Evolutionary conservation across 2,888 invertebrate genomes (phyloP).

Genomic region (Luperina testacea): DNA sequence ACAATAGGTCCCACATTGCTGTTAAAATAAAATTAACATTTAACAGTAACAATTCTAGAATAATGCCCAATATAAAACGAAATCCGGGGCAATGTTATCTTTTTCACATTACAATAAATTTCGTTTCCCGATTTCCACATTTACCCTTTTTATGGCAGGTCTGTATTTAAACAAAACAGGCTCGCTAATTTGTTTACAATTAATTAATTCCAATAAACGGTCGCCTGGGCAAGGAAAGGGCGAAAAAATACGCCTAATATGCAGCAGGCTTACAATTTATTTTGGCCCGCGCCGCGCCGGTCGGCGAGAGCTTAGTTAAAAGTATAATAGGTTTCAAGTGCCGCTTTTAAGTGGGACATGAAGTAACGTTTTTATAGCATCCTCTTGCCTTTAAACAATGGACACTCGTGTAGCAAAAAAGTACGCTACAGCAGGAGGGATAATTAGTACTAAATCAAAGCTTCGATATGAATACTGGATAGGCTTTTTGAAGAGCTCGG

Average conservation of each 20-base stretch:
- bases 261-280: slow-evolving; percentile 70
- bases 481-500: slow-evolving; percentile 28
- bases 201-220: slow-evolving; percentile 74
- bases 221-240: slow-evolving; percentile 49
- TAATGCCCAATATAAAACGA: slow-evolving; percentile 48
- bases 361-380: slow-evolving; percentile 76
- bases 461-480: slow-evolving; percentile 57
- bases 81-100: slow-evolving; percentile 64
- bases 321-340: slow-evolving; percentile 86
- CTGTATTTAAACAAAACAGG: slow-evolving; percentile 64
- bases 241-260: slow-evolving; percentile 73
- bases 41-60: slow-evolving; percentile 31
- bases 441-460: slow-evolving; percentile 76
- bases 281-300: slow-evolving; percentile 67
- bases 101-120: slow-evolving; percentile 66
- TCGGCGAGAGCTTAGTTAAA: slow-evolving; percentile 78
- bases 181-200: slow-evolving; percentile 77
- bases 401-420: slow-evolving; percentile 67
- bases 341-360: slow-evolving; percentile 77
- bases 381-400: slow-evolving; percentile 74
- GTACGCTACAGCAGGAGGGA: slow-evolving; percentile 62
- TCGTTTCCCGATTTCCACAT: slow-evolving; percentile 42
- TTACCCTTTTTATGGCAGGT: slow-evolving; percentile 42
- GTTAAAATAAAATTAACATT: slow-evolving; percentile 40
- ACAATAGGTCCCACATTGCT: slow-evolving; percentile 13